Base-by-base conservation (phyloP, 1,140 invertebrate genomes). In the Anastrepha obliqua region DNA sequence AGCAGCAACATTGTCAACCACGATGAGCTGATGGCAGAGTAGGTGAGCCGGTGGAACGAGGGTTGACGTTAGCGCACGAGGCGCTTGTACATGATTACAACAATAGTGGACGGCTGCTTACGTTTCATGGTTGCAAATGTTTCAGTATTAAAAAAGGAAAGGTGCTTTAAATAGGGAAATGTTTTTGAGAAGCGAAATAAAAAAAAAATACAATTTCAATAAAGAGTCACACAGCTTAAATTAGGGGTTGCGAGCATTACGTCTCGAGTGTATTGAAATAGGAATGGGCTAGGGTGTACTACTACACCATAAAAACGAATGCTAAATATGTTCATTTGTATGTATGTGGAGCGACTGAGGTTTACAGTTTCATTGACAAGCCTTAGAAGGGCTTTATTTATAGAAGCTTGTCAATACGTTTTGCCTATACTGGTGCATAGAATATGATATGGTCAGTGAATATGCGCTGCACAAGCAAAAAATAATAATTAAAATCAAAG, bases 311-410 rank as follows among this genome's bases (percentile, higher is more conserved):
- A 67, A 39, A 8, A 13, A 29, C 62, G 15, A 64, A 64, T 7
- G 17, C 62, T 5, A 20, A 64, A 29, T 29, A 29, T 29, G n/a
- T 64, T 0, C 1, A 17, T 20, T 15, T 74, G 8, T 39, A 47
- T 11, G 39, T 44, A 74, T 47, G 13, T 13, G 7, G 20, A 29
- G 29, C 51, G 51, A 11, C 51, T 55, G 51, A 55, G 51, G 11
- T n/a, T 67, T 9, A 67, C 64, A 74, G 17, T 74, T 11, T 44
- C 15, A 74, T n/a, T 6, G 13, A 4, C 15, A 47, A 74, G 67
- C 67, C 42, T 74, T 74, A 67, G 20, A 42, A 42, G 13, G 64
- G 39, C 13, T 67, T 67, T 67, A 74, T 74, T 47, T 74, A 44
- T n/a, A 47, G 42, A 70, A 44, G 6, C 6, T 11, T 44, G 29